phyloP scores from a whole-genome alignment of 2,888 invertebrate species.

The Drosophila pullipes region DNA sequence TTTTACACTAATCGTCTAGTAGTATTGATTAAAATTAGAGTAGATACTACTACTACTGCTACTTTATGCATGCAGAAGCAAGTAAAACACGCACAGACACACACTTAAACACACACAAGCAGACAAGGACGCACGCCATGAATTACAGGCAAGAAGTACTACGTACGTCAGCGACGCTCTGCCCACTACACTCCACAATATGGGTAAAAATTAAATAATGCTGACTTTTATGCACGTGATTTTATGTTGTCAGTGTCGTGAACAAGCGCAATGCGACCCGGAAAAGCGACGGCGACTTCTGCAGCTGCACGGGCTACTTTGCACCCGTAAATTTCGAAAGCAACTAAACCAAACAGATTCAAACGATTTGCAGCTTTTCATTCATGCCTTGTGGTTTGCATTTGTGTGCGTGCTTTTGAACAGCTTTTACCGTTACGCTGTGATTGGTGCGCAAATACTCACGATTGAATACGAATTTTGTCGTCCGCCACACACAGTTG shows the following conservation, averaged over 20 bases:
- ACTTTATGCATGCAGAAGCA: conserved; percentile 59
- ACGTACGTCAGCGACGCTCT: conserved; percentile 42
- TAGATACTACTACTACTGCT: conserved; percentile 19
- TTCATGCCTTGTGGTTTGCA: conserved; percentile 57
- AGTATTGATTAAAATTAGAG: conserved; percentile 71
- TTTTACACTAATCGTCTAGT: conserved; percentile 58
- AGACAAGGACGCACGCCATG: conserved; percentile 48
- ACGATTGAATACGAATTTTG: conserved; percentile 19
- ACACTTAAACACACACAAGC: conserved; percentile 13
- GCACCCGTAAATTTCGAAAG: conserved; percentile 72
- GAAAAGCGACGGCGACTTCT: conserved; percentile 43
- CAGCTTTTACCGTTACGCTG: conserved; percentile 51
- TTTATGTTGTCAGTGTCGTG: conserved; percentile 63
- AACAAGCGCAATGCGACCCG: conserved; percentile 36
- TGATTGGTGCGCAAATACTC: conserved; percentile 31
- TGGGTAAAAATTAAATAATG: conserved; percentile 63
- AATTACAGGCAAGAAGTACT: conserved; percentile 43
- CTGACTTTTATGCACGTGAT: conserved; percentile 71
- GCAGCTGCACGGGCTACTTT: conserved; percentile 60
- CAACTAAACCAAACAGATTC: conserved; percentile 61
- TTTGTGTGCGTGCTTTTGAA: conserved; percentile 17
- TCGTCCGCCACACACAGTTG: not conserved
- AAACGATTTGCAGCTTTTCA: conserved; percentile 60
- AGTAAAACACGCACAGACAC: conserved; percentile 51
- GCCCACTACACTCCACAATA: conserved; percentile 1